Conservation (phyloP, 2,888 invertebrate genomes). For the Cephus sareptanus region DNA sequence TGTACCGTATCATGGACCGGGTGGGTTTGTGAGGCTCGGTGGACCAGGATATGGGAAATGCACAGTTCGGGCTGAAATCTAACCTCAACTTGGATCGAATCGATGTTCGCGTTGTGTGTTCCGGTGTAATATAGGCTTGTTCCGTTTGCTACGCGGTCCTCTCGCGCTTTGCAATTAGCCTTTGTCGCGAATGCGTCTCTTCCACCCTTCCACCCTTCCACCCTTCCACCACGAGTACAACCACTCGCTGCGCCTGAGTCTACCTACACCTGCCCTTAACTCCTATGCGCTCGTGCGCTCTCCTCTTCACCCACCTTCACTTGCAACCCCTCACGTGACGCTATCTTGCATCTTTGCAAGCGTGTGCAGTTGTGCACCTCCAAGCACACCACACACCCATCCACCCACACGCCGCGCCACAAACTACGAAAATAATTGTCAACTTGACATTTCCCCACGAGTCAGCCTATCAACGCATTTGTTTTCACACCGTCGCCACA, state of each 20-base stretch:
- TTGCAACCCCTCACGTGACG: constrained; percentile 17
- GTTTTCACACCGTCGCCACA: background rate
- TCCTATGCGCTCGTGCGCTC: constrained; percentile 18
- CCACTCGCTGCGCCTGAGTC: constrained; percentile 15
- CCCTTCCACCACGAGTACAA: constrained; percentile 24
- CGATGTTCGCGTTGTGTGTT: constrained; percentile 39
- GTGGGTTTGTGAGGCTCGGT: background rate
- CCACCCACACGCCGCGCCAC: constrained; percentile 11
- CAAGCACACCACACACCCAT: background rate
- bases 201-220: constrained; percentile 4
- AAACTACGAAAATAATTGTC: constrained; percentile 40
- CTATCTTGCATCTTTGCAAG: background rate
- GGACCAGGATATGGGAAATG: constrained; percentile 13
- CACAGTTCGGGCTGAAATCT: background rate
- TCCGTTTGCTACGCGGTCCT: constrained; percentile 52
- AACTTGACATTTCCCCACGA: constrained; percentile 25
- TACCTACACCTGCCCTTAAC: constrained; percentile 21
- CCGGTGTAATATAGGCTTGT: constrained; percentile 62
- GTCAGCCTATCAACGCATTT: background rate
- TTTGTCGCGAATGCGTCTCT: constrained; percentile 52
- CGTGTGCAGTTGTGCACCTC: background rate
- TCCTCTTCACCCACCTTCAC: constrained; percentile 8
- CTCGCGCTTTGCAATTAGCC: constrained; percentile 63
- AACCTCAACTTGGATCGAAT: constrained; percentile 1
- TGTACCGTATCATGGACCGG: constrained; percentile 20